Evolutionary conservation across 2,797 vertebrate species (phyloP).

Genomic region (Synaphobranchus kaupii): DNA sequence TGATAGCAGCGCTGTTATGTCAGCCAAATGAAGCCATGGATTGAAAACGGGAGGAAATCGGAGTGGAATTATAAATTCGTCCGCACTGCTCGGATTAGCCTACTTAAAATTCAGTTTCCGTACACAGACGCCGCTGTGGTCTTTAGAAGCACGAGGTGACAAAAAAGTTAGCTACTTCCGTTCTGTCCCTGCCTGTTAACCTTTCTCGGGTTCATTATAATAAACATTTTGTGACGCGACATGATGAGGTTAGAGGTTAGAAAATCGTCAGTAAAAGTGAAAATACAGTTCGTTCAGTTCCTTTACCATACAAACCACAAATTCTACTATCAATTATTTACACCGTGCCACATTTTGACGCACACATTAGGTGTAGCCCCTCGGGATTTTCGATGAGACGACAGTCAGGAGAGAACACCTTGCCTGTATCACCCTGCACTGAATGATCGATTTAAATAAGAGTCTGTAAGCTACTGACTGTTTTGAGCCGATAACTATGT

Average conservation of each 20-base stretch:
- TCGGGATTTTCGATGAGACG: constrained; percentile 20
- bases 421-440: constrained; percentile 1
- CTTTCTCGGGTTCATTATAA: neutral
- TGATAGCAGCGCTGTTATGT: neutral
- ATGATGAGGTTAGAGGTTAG: constrained; percentile 13
- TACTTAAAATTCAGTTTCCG: constrained; percentile 16
- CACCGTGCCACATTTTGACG: constrained; percentile 58
- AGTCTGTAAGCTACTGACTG: constrained; percentile 31
- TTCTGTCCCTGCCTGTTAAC: neutral
- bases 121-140: neutral
- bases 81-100: neutral
- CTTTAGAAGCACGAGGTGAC: constrained; percentile 5
- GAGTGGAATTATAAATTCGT: neutral
- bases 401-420: constrained; percentile 15
- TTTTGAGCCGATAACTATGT: constrained; percentile 44
- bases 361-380: constrained; percentile 42
- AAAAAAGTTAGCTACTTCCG: constrained; percentile 20
- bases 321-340: constrained; percentile 71
- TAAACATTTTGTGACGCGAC: neutral
- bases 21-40: neutral
- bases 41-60: neutral
- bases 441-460: constrained; percentile 32
- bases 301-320: constrained; percentile 57
- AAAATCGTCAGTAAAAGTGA: constrained; percentile 6
- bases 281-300: constrained; percentile 48